These are phyloP conservation scores for Cyanistes caeruleus DNA, from an alignment of 2,113 vertebrate species.

Conservation along the genomic window DNA sequence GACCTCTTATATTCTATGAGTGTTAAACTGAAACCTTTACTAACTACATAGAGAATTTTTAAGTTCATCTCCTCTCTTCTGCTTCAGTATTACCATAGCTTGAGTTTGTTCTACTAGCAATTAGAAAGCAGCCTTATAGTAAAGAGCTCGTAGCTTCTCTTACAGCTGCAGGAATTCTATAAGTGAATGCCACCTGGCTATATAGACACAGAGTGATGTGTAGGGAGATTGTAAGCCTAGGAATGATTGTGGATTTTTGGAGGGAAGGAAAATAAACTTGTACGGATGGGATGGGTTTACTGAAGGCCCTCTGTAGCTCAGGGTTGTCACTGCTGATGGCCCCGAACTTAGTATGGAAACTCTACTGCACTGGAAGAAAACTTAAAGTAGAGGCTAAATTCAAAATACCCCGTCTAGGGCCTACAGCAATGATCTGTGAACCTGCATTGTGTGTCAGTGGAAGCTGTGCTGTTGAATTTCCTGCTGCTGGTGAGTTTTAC, in stretches of 20 bases:
- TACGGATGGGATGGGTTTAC: neutral
- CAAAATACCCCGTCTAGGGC: neutral
- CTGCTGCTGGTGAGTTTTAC: neutral
- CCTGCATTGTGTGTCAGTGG: accelerated
- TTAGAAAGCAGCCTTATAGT: neutral
- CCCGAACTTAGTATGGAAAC: neutral
- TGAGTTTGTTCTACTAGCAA: neutral
- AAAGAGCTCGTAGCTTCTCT: neutral
- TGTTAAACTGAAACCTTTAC: neutral
- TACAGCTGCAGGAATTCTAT: neutral
- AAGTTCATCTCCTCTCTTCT: neutral
- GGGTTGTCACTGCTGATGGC: neutral
- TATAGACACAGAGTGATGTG: neutral
- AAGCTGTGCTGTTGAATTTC: neutral
- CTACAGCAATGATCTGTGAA: neutral
- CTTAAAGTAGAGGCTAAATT: neutral
- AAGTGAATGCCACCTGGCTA: neutral
- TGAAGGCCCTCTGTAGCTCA: neutral
- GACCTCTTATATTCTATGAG: neutral
- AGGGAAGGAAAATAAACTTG: neutral
- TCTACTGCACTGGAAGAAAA: neutral
- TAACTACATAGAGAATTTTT: neutral
- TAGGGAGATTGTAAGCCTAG: neutral
- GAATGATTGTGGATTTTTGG: accelerated
- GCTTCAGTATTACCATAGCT: neutral